A percentile compares a stretch with the other conserved stretches of the same genome.
Evolutionary conservation across 2,113 vertebrate species (phyloP).

Genomic region (Rhinogobius similis): DNA sequence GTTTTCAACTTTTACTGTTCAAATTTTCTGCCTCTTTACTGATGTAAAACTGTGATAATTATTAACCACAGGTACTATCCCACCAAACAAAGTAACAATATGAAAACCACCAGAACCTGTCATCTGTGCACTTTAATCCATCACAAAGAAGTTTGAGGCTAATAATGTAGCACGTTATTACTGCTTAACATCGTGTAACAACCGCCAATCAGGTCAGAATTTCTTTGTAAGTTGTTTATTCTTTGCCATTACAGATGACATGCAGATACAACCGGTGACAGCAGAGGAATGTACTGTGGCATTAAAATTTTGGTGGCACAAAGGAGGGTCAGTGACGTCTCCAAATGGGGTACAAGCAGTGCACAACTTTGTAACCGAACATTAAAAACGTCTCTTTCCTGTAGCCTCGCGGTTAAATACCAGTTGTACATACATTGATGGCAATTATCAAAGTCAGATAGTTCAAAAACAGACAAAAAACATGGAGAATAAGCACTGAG

Average conservation of each 20-base stretch:
- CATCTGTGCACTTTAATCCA: background rate
- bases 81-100: too few relatives aligned
- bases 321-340: background rate
- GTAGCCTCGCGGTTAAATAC: background rate
- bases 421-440: background rate
- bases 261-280: background rate
- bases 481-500: background rate
- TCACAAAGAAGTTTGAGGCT: background rate
- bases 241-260: background rate
- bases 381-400: background rate
- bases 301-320: background rate
- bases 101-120: too few relatives aligned
- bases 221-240: background rate
- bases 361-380: slow-evolving; percentile 36
- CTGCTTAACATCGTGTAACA: background rate
- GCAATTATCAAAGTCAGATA: too few relatives aligned
- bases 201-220: background rate
- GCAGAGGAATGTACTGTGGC: background rate
- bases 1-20: too few relatives aligned
- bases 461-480: background rate
- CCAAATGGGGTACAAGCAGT: background rate
- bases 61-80: too few relatives aligned
- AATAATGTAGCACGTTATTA: background rate
- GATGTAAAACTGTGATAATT: too few relatives aligned
- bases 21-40: too few relatives aligned